Conservation (phyloP, 2,113 vertebrate species). For the Amazona vittata region DNA sequence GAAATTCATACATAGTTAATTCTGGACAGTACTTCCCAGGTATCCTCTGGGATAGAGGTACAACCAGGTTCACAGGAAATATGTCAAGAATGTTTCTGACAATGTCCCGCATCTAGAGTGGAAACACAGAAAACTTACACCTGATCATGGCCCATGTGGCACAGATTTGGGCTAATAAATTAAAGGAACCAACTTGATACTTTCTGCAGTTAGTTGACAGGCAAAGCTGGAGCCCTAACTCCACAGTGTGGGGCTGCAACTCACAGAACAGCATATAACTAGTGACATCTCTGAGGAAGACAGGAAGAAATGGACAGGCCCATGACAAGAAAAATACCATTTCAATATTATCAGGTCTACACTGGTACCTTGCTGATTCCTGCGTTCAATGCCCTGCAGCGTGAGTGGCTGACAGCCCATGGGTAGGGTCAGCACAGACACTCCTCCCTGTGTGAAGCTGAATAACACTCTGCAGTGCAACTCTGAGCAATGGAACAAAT, state of each 20-base stretch:
- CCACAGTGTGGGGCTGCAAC: not conserved
- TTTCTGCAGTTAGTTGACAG: not conserved
- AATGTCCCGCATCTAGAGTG: not conserved
- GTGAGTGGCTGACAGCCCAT: not conserved
- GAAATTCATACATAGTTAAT: not conserved
- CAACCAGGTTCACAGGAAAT: not conserved
- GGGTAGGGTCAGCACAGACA: not conserved
- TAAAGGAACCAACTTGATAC: not conserved
- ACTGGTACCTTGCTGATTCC: too few species aligned
- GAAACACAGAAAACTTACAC: not conserved
- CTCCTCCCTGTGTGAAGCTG: not conserved
- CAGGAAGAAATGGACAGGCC: not conserved
- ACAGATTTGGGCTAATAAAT: not conserved
- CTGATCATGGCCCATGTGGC: accelerated
- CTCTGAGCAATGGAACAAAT: not conserved
- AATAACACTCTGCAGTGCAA: not conserved
- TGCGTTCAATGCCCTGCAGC: accelerated
- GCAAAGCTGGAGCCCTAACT: not conserved
- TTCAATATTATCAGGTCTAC: not conserved
- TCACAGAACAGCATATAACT: not conserved
- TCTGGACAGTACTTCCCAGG: not conserved
- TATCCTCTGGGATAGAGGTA: not conserved
- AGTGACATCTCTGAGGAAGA: not conserved
- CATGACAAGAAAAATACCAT: not conserved
- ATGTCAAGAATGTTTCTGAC: not conserved